A percentile compares a stretch with the other conserved stretches of the same genome.
Conservation (phyloP, 1,140 invertebrate species). For the Drosophila neocordata region DNA sequence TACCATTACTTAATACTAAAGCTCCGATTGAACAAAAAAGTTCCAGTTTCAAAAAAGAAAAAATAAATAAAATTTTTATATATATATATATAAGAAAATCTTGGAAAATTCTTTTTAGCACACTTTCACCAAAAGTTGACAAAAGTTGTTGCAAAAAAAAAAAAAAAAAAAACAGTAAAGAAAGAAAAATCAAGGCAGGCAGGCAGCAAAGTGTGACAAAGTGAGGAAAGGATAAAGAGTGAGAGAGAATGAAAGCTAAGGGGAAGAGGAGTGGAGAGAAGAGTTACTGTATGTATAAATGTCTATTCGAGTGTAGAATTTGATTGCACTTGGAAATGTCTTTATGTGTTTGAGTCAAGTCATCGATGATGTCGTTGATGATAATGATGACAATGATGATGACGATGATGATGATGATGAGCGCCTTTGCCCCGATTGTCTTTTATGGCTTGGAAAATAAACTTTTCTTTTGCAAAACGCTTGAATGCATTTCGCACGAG, state of each 20-base stretch:
- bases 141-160: slow-evolving; percentile 48
- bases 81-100: slow-evolving; percentile 37
- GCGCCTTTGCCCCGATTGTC: slow-evolving; percentile 69
- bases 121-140: slow-evolving; percentile 77
- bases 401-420: slow-evolving; percentile 41
- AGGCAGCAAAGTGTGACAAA: slow-evolving; percentile 71
- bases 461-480: slow-evolving; percentile 66
- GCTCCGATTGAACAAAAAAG: slow-evolving; percentile 57
- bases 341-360: slow-evolving; percentile 68
- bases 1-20: slow-evolving; percentile 73
- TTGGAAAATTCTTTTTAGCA: slow-evolving; percentile 54
- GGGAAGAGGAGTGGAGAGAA: background rate
- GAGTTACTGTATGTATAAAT: slow-evolving; percentile 50
- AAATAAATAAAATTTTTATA: background rate
- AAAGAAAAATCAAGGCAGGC: slow-evolving; percentile 26
- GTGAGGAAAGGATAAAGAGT: slow-evolving; percentile 24
- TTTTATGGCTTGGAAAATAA: slow-evolving; percentile 81
- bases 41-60: slow-evolving; percentile 28
- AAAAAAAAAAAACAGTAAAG: slow-evolving; percentile 35
- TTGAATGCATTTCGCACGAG: slow-evolving; percentile 56
- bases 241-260: background rate
- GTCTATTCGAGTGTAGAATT: slow-evolving; percentile 79
- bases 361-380: slow-evolving; percentile 52
- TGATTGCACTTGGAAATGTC: slow-evolving; percentile 79
- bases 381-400: slow-evolving; percentile 11